phyloP scores from a whole-genome alignment of 2,113 vertebrate genomes.

The Zapornia atra region DNA sequence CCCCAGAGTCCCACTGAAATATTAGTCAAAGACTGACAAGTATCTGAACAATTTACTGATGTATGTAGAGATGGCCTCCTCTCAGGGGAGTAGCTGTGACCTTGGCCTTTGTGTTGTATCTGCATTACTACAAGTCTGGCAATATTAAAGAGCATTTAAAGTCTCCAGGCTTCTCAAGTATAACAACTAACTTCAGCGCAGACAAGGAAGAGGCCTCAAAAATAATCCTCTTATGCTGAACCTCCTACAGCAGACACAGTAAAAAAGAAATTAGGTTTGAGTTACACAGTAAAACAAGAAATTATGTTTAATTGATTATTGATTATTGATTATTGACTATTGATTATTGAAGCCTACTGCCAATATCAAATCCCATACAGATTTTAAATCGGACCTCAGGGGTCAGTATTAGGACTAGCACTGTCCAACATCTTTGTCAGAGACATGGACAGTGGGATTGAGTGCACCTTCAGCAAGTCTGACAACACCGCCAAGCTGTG shows the following conservation, averaged over 20 bases:
- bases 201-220: not conserved
- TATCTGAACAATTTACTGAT: not conserved
- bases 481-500: too few relatives aligned
- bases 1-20: not conserved
- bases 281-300: not conserved
- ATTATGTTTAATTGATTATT: not conserved
- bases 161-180: not conserved
- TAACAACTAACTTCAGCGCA: not conserved
- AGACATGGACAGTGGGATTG: too few relatives aligned
- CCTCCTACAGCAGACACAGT: not conserved
- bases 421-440: too few relatives aligned
- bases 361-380: not conserved
- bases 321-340: not conserved
- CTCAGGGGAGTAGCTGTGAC: not conserved
- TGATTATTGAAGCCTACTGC: not conserved
- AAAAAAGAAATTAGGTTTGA: not conserved
- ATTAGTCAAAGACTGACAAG: conserved; percentile 20
- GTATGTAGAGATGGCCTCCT: not conserved
- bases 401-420: too few relatives aligned
- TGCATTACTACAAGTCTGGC: not conserved
- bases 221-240: not conserved
- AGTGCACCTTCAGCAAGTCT: too few relatives aligned
- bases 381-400: not conserved
- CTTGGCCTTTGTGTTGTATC: fast-evolving
- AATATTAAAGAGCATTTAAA: not conserved